Base-by-base conservation (phyloP, 2,888 invertebrate species). In the Psylliodes chrysocephalus region DNA sequence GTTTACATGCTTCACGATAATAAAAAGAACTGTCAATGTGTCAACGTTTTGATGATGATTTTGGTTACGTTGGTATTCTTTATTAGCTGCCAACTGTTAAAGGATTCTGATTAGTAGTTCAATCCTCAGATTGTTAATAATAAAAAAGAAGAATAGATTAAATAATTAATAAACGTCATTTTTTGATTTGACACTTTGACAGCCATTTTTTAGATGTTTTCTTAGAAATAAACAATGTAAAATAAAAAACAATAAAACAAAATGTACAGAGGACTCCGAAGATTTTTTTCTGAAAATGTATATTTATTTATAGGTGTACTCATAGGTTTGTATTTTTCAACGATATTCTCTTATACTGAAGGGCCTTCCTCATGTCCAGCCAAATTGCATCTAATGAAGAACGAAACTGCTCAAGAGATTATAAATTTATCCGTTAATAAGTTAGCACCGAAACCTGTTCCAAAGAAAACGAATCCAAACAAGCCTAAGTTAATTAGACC, bases 401-500 rank as follows among this genome's bases (percentile, higher is more conserved):
- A 73, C 33, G 67, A 67, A 55, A 65, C 69, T 8, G 71, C 64
- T 17, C 71, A 72, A 57, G 71, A 73, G 68, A 72, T 74, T 49
- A 73, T 72, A 40, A 72, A 72, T 52, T 68, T 71, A 30, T 73
- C 73, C 4, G 67, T 73, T 3, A 74, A 74, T 52, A 69, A 73
- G 18, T 64, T 71, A 7, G 70, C 68, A 6, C 69, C 70, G 3
- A 71, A 68, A 51, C 67, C 71, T 49, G 42, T 70, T n/a, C 64
- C 69, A 3, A 75, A 73, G 49, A 76, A 72, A 67, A 52, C 71
- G 1, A 68, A 62, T 25, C 52, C 63, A n/a, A 74, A 74, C 30
- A 79, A 78, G 57, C 64, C 73, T 76, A 87, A 88, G 71, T 85
- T 94, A 69, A 86, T 91, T 56, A 88, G 98, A 1, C 96, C 97